Conservation (phyloP, 37 sponge, comb jelly and placozoan species). For the Bolinopsis microptera region DNA sequence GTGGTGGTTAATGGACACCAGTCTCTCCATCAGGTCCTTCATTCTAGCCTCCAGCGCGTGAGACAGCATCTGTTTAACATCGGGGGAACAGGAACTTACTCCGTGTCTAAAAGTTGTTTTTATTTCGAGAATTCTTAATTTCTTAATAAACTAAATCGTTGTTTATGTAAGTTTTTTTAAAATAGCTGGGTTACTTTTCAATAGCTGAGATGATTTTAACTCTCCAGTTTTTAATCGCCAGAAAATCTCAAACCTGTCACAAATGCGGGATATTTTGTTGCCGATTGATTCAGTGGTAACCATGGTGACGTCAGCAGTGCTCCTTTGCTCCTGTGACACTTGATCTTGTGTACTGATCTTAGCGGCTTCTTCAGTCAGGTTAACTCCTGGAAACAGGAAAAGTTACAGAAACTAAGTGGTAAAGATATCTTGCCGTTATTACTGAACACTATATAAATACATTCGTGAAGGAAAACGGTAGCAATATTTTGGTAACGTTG, state of each 20-base stretch:
- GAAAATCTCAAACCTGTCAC: constrained; percentile 40
- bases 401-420: no score
- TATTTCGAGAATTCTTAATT: no score
- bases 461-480: no score
- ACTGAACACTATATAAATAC: no score
- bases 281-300: neutral
- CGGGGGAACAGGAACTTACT: neutral
- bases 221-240: no score
- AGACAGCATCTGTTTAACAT: neutral
- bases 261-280: neutral
- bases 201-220: no score
- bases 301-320: constrained; percentile 6
- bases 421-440: no score
- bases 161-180: no score
- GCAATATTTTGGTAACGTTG: no score
- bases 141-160: no score
- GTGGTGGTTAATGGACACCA: constrained; percentile 26
- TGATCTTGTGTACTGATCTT: neutral
- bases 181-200: no score
- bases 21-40: neutral
- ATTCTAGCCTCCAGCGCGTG: constrained; percentile 36
- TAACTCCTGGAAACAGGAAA: constrained; percentile 35
- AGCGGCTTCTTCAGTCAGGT: constrained; percentile 34
- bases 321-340: neutral
- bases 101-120: no score